A percentile compares a stretch with the other conserved stretches of the same genome.
Evolutionary conservation across 2,113 vertebrate genomes (phyloP).

Genomic region (Nettapus auritus): DNA sequence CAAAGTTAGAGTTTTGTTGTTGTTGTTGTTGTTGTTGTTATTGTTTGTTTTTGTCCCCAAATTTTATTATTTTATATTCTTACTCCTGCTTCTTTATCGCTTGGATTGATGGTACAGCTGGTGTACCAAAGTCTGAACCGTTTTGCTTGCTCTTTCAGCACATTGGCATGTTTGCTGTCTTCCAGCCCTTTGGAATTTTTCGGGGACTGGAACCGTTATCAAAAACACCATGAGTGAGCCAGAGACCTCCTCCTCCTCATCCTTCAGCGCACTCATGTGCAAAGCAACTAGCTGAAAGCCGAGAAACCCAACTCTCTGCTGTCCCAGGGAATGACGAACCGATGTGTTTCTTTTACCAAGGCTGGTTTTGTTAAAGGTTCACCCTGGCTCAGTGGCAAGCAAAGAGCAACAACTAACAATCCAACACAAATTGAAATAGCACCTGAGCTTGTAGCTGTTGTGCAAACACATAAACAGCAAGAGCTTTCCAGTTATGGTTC

Average conservation of each 20-base stretch:
- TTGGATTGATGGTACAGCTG: background rate
- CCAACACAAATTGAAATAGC: background rate
- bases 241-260: background rate
- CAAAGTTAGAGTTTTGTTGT: background rate
- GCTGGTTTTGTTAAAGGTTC: background rate
- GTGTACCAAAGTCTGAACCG: accelerated
- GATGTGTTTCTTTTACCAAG: background rate
- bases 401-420: background rate
- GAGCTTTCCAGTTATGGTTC: background rate
- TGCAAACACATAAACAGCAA: background rate
- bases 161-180: background rate
- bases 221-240: background rate
- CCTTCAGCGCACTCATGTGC: background rate
- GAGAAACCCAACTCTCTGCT: background rate
- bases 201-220: background rate
- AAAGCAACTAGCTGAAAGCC: background rate
- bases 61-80: background rate
- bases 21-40: background rate
- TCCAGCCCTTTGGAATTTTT: background rate
- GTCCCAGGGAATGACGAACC: background rate
- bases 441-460: background rate
- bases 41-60: background rate
- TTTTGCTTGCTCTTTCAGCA: background rate
- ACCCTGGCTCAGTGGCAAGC: background rate
- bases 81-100: background rate